A percentile compares a stretch with the other conserved stretches of the same genome.
Conservation (phyloP, 2,113 vertebrate species). For the Nannospalax galili region DNA sequence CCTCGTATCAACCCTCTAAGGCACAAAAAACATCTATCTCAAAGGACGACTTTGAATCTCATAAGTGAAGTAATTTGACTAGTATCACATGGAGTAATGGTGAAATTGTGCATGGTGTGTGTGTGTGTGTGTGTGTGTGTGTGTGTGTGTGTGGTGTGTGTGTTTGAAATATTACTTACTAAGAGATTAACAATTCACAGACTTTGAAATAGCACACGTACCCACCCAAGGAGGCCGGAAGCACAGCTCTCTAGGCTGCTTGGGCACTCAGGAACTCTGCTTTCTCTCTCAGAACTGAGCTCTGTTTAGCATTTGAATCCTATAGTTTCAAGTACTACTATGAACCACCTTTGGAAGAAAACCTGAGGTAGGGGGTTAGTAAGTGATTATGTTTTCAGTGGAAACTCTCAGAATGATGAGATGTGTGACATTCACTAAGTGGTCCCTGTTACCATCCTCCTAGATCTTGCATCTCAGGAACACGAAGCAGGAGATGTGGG, state of each 20-base stretch:
- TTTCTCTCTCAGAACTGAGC: background rate
- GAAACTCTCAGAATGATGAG: slow-evolving; percentile 41
- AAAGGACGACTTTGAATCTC: background rate
- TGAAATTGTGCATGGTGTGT: too few relatives aligned
- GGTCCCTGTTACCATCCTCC: slow-evolving; percentile 2
- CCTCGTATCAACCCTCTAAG: background rate
- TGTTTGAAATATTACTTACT: background rate
- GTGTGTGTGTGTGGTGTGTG: background rate
- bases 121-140: background rate
- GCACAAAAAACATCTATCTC: background rate
- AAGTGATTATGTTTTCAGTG: slow-evolving; percentile 28
- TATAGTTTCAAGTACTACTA: slow-evolving; percentile 5
- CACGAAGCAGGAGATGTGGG: slow-evolving; percentile 20
- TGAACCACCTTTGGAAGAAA: slow-evolving; percentile 22
- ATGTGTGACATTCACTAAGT: background rate
- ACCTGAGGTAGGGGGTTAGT: background rate
- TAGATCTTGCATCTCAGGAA: background rate
- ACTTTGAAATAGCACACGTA: background rate
- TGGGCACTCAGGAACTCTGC: accelerated
- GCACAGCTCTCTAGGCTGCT: background rate
- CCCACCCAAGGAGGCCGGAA: background rate
- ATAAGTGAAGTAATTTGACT: background rate
- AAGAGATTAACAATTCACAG: background rate
- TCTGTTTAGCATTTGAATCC: background rate
- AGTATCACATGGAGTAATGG: background rate